Percentiles rank a stretch among this genome's conserved stretches.
Conservation (phyloP, 2,113 vertebrate species). For the Hemicordylus capensis region DNA sequence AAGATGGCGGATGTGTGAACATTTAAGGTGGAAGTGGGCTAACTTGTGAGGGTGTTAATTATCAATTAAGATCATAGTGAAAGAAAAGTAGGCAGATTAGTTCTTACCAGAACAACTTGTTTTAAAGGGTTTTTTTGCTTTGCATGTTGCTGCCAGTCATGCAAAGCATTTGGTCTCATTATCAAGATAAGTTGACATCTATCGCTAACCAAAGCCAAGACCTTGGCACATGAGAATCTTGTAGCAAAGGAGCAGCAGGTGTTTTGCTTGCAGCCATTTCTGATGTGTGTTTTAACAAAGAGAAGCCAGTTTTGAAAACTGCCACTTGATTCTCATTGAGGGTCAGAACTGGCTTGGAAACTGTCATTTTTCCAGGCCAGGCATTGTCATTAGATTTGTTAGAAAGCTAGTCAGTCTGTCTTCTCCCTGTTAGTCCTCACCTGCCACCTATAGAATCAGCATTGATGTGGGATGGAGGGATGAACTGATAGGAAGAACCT, state of each 20-base stretch:
- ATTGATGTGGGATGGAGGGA: background rate
- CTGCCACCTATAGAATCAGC: background rate
- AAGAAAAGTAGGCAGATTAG: too few species aligned
- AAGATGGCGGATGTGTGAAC: too few species aligned
- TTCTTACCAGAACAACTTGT: too few species aligned
- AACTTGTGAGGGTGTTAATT: too few species aligned
- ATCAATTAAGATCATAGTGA: too few species aligned
- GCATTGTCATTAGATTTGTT: background rate
- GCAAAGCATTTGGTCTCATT: background rate
- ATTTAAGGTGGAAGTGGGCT: too few species aligned
- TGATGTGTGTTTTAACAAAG: background rate
- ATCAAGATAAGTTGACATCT: rapidly evolving
- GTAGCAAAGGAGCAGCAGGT: background rate
- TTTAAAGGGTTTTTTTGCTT: background rate
- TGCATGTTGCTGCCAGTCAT: background rate
- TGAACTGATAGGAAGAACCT: background rate
- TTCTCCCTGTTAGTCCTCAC: background rate
- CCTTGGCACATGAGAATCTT: background rate
- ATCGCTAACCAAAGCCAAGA: background rate
- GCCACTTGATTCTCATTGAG: background rate
- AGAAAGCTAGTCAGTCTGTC: background rate
- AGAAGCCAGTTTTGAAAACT: constrained; percentile 10
- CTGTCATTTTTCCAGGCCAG: constrained; percentile 7
- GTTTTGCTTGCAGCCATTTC: background rate
- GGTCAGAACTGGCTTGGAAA: background rate